Base-by-base conservation (phyloP, 2,113 vertebrate species). In the Danionella cerebrum region DNA sequence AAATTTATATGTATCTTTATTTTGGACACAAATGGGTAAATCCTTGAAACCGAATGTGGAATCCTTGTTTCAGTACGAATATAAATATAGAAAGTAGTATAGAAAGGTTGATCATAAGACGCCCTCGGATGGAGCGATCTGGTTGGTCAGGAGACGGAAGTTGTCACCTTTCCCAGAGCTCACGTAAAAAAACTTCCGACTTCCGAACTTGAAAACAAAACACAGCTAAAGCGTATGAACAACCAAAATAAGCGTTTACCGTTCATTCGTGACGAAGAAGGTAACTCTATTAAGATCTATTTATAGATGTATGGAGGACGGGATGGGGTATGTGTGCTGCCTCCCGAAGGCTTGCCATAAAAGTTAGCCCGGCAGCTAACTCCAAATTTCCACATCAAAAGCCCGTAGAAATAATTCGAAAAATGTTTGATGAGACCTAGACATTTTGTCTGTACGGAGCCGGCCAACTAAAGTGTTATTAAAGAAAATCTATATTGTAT, bases 131-230 rank as follows among this genome's bases (percentile, higher is more conserved):
- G 1, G 53, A 21, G 12, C 3, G 0, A 14, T 3, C 31, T 70
- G 67, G 65, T 74, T 70, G 54, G 72, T 12, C 31, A n/a, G n/a
- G 2, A 16, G 10, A 19, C 21, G 67, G 59, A 74, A 65, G 72
- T 65, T 33, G 52, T 74, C 62, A 39, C 2, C 16, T 47, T 48
- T 19, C 58, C 45, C 54, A 27, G 44, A 70, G 53, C 16, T 59
- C 18, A 3, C 4, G 21, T 27, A n/a, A 22, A 27, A 63, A 67
- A 52, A 67, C 60, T 66, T 73, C 74, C 74, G 62, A 22, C 74
- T 76, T 70, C 12, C 50, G 70, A 66, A 70, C 66, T 65, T 24
- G 48, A 69, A 55, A 19, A 72, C 33, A 66, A 44, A 44, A 53
- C 11, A 29, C 22, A 27, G 18, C 47, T 67, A 11, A 1, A 18